These are phyloP conservation scores for Odocoileus hemionus DNA, from an alignment of 2,113 vertebrate genomes.

Conservation along the genomic window DNA sequence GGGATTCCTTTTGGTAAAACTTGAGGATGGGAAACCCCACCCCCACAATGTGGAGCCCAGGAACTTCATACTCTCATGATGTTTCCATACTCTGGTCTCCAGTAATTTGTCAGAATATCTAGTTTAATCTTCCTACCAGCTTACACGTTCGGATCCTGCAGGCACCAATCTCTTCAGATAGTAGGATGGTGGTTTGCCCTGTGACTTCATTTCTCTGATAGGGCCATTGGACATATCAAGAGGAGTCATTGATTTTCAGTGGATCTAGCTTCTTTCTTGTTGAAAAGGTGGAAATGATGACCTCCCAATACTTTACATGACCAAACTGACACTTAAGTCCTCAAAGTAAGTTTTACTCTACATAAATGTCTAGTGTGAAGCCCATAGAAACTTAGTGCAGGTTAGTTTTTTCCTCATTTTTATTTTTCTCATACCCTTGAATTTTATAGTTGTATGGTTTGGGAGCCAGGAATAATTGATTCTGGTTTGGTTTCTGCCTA, in stretches of 20 bases:
- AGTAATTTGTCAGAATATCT: conserved; percentile 30
- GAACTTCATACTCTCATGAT: neutral
- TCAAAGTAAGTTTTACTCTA: conserved; percentile 23
- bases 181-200: neutral
- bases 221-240: neutral
- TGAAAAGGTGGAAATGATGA: neutral
- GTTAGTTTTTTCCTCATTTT: neutral
- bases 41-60: neutral
- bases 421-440: neutral
- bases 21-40: neutral
- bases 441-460: conserved; percentile 39
- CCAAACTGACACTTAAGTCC: neutral
- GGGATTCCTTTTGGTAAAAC: conserved; percentile 29
- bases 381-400: conserved; percentile 15
- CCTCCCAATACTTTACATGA: neutral
- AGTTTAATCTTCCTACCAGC: neutral
- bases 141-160: neutral
- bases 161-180: neutral
- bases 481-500: conserved; percentile 18
- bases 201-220: neutral
- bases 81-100: neutral
- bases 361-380: neutral
- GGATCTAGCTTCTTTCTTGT: neutral
- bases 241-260: conserved; percentile 4
- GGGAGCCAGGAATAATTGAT: conserved; percentile 31